Conservation (phyloP, 2,113 vertebrate species). For the Ictalurus punctatus region DNA sequence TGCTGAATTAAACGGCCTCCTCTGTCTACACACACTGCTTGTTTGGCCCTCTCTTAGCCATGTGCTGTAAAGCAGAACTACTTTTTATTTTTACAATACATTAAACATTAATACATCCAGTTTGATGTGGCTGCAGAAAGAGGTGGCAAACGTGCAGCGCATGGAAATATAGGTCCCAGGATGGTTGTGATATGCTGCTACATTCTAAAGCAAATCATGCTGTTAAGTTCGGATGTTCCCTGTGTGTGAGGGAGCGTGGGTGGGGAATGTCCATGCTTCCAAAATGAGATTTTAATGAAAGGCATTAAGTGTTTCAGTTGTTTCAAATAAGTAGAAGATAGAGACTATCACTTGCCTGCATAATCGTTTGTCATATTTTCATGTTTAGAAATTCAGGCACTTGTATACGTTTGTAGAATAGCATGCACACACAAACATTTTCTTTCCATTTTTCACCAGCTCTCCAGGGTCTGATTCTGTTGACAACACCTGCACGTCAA, state of each 20-base stretch:
- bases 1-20: slow-evolving; percentile 31
- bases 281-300: slow-evolving; percentile 54
- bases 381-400: slow-evolving; percentile 29
- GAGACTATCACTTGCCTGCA: slow-evolving; percentile 40
- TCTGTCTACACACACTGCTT: slow-evolving; percentile 68
- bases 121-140: slow-evolving; percentile 71
- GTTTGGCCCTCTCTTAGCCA: slow-evolving; percentile 36
- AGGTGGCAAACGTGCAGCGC: slow-evolving; percentile 67
- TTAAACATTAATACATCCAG: slow-evolving; percentile 83
- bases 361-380: slow-evolving; percentile 18
- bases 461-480: slow-evolving; percentile 28
- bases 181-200: slow-evolving; percentile 20
- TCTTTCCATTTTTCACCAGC: slow-evolving; percentile 32
- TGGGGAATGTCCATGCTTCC: slow-evolving; percentile 19
- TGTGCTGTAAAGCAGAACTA: slow-evolving; percentile 62
- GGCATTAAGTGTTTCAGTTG: slow-evolving; percentile 44
- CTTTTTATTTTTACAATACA: slow-evolving; percentile 74
- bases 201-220: slow-evolving; percentile 41
- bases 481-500: slow-evolving; percentile 6
- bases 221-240: slow-evolving; percentile 35
- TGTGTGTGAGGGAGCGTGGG: slow-evolving; percentile 22
- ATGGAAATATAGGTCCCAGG: slow-evolving; percentile 52
- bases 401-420: background rate
- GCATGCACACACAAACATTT: background rate
- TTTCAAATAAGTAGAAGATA: slow-evolving; percentile 40